Percentiles rank a stretch among this genome's conserved stretches.
These are phyloP conservation scores for Alloscopus bannaensis DNA, from an alignment of 2,888 invertebrate genomes.

Conservation along the genomic window DNA sequence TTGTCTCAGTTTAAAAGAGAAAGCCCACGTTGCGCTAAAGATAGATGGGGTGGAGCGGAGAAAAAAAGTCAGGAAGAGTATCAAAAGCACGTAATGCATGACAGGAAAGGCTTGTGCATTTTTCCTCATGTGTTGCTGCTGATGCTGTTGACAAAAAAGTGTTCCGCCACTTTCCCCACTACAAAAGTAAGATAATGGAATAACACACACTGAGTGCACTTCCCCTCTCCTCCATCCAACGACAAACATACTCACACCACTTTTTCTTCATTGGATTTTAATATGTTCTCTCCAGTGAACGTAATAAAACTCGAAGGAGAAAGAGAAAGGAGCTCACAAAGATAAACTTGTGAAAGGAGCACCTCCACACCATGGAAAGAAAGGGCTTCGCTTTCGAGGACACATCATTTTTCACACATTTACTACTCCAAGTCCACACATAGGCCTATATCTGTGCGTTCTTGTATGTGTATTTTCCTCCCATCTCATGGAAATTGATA, in stretches of 20 bases:
- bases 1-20: too few species aligned
- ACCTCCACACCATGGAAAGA: constrained; percentile 5
- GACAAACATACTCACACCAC: neutral
- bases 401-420: constrained; percentile 55
- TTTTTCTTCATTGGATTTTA: constrained; percentile 36
- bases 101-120: neutral
- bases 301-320: constrained; percentile 2
- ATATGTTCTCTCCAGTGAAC: neutral
- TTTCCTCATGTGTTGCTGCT: too few species aligned
- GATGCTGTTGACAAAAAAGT: constrained; percentile 33
- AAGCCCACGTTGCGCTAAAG: too few species aligned
- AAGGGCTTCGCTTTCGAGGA: constrained; percentile 41
- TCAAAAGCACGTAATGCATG: neutral
- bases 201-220: constrained; percentile 10
- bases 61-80: neutral
- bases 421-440: constrained; percentile 15
- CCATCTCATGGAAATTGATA: constrained; percentile 51
- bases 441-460: neutral
- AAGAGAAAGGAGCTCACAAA: neutral
- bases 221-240: neutral
- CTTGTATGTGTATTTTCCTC: neutral
- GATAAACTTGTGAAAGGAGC: neutral
- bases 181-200: constrained; percentile 35
- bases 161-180: constrained; percentile 3
- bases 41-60: too few species aligned